Base-by-base conservation (phyloP, 2,888 invertebrate species). In the Metopia argyrocephala region DNA sequence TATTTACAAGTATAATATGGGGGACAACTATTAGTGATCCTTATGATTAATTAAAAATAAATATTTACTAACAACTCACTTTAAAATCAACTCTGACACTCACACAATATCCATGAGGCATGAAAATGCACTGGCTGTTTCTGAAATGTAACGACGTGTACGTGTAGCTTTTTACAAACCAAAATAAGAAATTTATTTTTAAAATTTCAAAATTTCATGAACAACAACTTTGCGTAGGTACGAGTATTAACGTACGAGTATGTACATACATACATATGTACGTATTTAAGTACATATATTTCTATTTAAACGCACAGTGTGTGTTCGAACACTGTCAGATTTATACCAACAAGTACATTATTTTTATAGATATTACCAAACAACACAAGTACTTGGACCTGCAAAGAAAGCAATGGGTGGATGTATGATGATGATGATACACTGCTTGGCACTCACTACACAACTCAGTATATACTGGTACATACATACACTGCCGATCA, bases 201-300 rank as follows among this genome's bases (percentile, higher is more conserved):
- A 79, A 82, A 82, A 62, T 69, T 78, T 50, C 25, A 74, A 68
- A 76, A 76, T 80, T 84, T 84, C 84, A 84, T 84, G 84, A 84
- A 82, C 84, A 84, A 84, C 84, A 84, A 84, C 83, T 84, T 83
- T 84, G 84, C 84, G 83, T 84, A 84, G 84, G 83, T 84, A 83
- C 75, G 59, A 59, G 64, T 73, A 69, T 71, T n/a, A 50, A 70
- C 21, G 27, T 28, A 21, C 27, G 20, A 38, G 56, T 46, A 48
- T 23, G 31, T 23, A 50, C 15, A 64, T 20, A 50, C 28, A 25
- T 61, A 38, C 7, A 12, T 66, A 48, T 48, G 48, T 48, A 48
- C 18, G 15, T 9, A 2, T 28, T 20, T 46, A 46, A 38, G 23
- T 52, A 38, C 25, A n/a, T 48, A 48, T 48, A 6, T 48, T 7